Evolutionary conservation across 2,113 vertebrate genomes (phyloP), one percentile per base, ranked within the genome.

Genomic region (Aptenodytes forsteri): DNA sequence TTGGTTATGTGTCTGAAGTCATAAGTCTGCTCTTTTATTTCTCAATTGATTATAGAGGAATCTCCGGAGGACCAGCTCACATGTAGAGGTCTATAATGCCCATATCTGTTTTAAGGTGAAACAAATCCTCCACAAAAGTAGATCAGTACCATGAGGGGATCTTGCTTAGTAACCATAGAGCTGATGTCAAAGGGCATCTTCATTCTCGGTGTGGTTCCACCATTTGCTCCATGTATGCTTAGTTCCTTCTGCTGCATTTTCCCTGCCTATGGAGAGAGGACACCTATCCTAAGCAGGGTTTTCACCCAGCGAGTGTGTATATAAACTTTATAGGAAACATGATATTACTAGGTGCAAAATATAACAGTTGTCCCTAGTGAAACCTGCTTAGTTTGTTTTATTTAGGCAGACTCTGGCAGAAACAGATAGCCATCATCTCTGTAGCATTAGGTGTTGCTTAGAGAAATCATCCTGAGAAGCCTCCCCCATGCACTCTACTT

Each of bases 271-370:
- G 16, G 12, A 3, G 3, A 50, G 20, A n/a, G 16, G 15, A n/a
- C 6, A 21, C 0, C 0, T 38, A 26, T 22, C 3, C 19, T 70
- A 32, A 54, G 38, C 36, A 58, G 12, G 9, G 6, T 34, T 91
- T 90, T 93, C 30, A 62, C 46, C 46, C 36, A 58, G 8, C 0
- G 0, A 59, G 6, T 40, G 8, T 27, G 6, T n/a, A 26, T 71
- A 49, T n/a, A 73, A 91, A 56, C 11, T 49, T 77, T 14, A 38
- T 19, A 54, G 46, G 34, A 77, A 73, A 46, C 1, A 2, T 32
- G 13, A 23, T 66, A 27, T 47, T 70, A n/a, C 10, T 50, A 23
- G 59, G 10, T 56, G 32, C 20, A 70, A 87, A 82, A 82, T 49
- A 5, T 2, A 66, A 23, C 54, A 62, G 44, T 40, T 89, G 25